phyloP scores from a whole-genome alignment of 1,140 invertebrate species.

The Cataglyphis hispanica region DNA sequence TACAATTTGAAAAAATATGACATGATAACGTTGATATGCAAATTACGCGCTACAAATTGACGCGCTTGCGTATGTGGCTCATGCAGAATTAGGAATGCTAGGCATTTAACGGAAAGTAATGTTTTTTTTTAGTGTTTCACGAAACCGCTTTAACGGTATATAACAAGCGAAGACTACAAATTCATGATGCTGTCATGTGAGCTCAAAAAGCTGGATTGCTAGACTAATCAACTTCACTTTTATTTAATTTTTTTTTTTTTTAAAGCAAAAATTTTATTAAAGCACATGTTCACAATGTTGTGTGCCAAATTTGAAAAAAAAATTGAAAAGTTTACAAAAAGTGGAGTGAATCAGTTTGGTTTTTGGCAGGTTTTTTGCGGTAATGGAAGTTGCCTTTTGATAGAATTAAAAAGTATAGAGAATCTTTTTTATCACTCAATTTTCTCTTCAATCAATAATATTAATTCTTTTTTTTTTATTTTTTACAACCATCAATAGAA shows the following conservation, averaged over 20 bases:
- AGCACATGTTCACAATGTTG: too few relatives aligned
- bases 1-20: background rate
- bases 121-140: conserved; percentile 53
- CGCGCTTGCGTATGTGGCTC: conserved; percentile 3
- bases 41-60: conserved; percentile 9
- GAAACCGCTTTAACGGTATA: conserved; percentile 62
- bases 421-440: too few relatives aligned
- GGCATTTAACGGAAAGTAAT: conserved; percentile 57
- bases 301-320: too few relatives aligned
- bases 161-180: conserved; percentile 35
- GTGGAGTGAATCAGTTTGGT: too few relatives aligned
- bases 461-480: too few relatives aligned
- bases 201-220: too few relatives aligned
- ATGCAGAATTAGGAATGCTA: conserved; percentile 56
- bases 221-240: background rate
- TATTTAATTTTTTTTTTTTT: background rate
- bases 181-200: background rate
- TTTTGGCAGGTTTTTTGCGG: too few relatives aligned
- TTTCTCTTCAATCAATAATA: too few relatives aligned
- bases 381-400: too few relatives aligned
- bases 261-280: too few relatives aligned
- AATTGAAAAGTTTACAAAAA: too few relatives aligned
- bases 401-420: too few relatives aligned
- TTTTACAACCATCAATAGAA: background rate
- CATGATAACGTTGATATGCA: background rate